phyloP scores from a whole-genome alignment of 2,797 vertebrate species.

The Myotis myotis region DNA sequence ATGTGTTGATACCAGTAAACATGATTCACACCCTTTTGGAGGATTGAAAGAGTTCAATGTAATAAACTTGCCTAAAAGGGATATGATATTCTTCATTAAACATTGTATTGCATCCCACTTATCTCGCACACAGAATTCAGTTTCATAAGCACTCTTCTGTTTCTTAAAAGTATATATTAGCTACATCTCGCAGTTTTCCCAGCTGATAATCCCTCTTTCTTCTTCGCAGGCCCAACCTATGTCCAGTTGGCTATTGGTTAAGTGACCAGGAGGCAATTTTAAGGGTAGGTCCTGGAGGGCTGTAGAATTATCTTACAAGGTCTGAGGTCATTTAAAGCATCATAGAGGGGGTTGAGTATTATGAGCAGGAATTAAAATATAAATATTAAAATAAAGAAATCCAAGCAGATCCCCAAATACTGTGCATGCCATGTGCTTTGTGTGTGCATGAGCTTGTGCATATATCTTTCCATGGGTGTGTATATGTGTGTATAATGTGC shows the following conservation, averaged over 20 bases:
- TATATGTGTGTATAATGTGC: neutral
- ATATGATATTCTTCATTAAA: neutral
- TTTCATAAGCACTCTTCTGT: neutral
- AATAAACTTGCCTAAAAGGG: neutral
- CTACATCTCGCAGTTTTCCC: neutral
- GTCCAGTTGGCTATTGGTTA: neutral
- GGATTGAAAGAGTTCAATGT: neutral
- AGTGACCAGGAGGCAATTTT: neutral
- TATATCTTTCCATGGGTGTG: neutral
- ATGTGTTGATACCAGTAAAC: neutral
- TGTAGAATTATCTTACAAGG: neutral
- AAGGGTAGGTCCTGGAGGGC: neutral
- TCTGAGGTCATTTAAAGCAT: neutral
- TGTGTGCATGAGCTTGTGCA: neutral
- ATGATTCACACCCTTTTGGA: neutral
- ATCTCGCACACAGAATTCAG: neutral
- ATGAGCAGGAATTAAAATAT: neutral
- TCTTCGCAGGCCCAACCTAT: neutral
- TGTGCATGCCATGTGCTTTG: too few relatives aligned
- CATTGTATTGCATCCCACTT: neutral
- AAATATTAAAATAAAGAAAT: neutral
- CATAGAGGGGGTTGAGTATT: rapidly evolving
- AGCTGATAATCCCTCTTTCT: neutral
- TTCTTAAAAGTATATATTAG: neutral
- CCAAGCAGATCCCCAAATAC: neutral